These are phyloP conservation scores for Chrysotoxum bicinctum DNA, from an alignment of 2,888 invertebrate species.

Conservation along the genomic window DNA sequence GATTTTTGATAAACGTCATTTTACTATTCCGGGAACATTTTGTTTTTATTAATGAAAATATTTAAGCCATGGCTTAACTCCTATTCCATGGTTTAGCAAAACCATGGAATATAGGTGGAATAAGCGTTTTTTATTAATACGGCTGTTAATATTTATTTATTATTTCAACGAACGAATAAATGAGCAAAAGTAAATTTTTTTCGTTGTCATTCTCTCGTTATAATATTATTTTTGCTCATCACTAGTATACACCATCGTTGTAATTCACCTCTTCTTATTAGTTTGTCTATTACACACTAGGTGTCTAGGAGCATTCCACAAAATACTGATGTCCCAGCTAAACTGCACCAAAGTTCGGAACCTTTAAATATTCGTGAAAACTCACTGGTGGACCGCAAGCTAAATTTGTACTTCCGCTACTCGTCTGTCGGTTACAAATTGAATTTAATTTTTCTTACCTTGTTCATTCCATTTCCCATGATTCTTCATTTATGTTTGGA, in stretches of 20 bases:
- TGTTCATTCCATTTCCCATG: constrained; percentile 96
- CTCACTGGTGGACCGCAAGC: constrained; percentile 3
- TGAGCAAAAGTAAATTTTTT: too few relatives aligned
- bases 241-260: background rate
- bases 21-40: too few relatives aligned
- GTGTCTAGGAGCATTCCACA: background rate
- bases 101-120: too few relatives aligned
- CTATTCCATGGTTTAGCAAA: too few relatives aligned
- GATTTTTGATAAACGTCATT: too few relatives aligned
- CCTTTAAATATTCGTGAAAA: background rate
- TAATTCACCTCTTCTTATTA: background rate
- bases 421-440: background rate
- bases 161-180: too few relatives aligned
- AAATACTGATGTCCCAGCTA: too few relatives aligned
- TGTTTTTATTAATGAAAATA: too few relatives aligned
- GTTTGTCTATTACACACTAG: background rate
- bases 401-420: background rate
- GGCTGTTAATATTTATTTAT: too few relatives aligned
- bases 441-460: constrained; percentile 84
- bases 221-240: background rate
- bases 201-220: too few relatives aligned
- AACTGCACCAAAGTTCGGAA: background rate
- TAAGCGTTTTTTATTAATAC: too few relatives aligned
- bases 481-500: constrained; percentile 79
- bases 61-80: too few relatives aligned